These are phyloP conservation scores for Muscicapa striata DNA, from an alignment of 2,797 vertebrate genomes.

Conservation along the genomic window DNA sequence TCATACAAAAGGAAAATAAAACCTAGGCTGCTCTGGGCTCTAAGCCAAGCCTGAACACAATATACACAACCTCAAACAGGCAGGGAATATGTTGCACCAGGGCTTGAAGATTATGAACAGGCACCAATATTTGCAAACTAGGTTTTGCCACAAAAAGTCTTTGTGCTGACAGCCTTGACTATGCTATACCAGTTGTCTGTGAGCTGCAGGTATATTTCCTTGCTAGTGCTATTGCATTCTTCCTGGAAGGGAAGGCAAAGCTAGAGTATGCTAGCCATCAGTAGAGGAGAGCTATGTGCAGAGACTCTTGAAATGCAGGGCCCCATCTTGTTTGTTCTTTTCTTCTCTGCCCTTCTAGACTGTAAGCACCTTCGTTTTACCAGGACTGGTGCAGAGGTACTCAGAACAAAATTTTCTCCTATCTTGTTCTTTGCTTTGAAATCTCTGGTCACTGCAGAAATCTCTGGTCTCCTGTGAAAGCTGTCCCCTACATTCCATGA, in stretches of 20 bases:
- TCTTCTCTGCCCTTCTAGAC: neutral
- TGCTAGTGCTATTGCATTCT: neutral
- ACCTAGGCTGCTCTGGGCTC: slow-evolving; percentile 41
- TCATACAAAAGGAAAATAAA: slow-evolving; percentile 58
- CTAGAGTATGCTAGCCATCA: neutral
- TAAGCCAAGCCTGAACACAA: slow-evolving; percentile 34
- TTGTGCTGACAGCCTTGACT: neutral
- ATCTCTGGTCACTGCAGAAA: neutral
- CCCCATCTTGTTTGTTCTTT: neutral
- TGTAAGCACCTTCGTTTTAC: neutral
- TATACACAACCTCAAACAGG: neutral
- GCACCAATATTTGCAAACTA: neutral
- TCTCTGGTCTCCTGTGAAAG: neutral
- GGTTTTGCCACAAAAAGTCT: neutral
- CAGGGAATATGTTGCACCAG: neutral
- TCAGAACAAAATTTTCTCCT: neutral
- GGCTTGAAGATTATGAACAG: neutral
- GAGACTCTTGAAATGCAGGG: neutral
- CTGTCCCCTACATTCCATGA: neutral
- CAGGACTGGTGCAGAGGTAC: neutral
- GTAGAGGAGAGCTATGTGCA: neutral
- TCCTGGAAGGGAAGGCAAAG: neutral
- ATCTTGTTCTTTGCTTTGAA: neutral
- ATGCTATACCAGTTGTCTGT: neutral
- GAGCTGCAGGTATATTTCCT: neutral